Base-by-base conservation (phyloP, 2,797 vertebrate species). In the Sebastes diaconus region DNA sequence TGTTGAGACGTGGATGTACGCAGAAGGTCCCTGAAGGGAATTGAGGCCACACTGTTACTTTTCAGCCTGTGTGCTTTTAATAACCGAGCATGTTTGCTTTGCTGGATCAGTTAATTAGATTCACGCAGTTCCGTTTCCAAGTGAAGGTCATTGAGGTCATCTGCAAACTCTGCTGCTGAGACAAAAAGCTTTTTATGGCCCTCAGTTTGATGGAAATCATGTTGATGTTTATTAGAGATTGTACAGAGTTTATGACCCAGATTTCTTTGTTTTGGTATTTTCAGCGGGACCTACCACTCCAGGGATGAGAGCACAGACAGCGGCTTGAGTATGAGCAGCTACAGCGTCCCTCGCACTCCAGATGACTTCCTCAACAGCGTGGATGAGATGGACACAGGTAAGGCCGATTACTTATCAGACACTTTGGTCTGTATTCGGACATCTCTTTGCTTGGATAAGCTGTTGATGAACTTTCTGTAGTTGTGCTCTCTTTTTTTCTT, bases 321-420 rank as follows among this genome's bases (percentile, higher is more conserved):
- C 5, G 98, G 99, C 57, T 94, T 99, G 77, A 99, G 99, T 93
- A 99, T 99, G 98, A 99, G 98, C 96, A 99, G 98, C 94, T 99
- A 99, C 90, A 99, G 98, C 61, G 98, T 99, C 77, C 98, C 99
- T 58, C 97, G 98, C 88, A 99, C 99, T 68, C 98, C 99, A 1
- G 99, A 99, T 64, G 99, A 99, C 94, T 99, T 99, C 95, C 95
- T 99, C 83, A 99, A 99, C 96, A 99, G 98, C 8, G 98, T 99
- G 80, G 99, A 99, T 55, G 99, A 99, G 92, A 99, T 99, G 99
- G 99, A 99, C 90, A 99, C 98, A 95, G 98, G 98, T 98, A 80
- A 87, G 86, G 6, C 71, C 2, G 20, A 52, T 20, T 46, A 46
- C 42, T 18, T 46, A 18, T 46, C 42, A 9, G 46, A 50, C 46